Evolutionary conservation across 64 coral and sea anemone genomes (phyloP).

Genomic region (Porites australiensis): DNA sequence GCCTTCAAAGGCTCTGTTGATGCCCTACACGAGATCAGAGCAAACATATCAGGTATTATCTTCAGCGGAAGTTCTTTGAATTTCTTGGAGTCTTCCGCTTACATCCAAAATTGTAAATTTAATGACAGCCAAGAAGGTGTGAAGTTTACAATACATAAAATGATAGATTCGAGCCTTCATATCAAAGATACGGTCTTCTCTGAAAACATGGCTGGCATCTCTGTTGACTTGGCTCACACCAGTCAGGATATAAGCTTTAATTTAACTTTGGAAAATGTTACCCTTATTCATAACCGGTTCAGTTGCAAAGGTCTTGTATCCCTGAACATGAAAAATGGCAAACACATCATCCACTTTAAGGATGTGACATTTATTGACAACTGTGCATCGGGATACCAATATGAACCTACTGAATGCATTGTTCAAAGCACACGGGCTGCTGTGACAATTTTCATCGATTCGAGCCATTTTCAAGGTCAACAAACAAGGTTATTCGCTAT

Average conservation of each 20-base stretch:
- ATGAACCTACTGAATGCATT: neutral
- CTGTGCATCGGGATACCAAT: neutral
- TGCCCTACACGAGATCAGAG: neutral
- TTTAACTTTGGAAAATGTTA: conserved; percentile 41
- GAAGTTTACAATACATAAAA: neutral
- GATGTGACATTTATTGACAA: conserved; percentile 32
- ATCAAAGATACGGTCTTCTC: conserved; percentile 33
- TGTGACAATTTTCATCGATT: neutral
- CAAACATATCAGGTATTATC: neutral
- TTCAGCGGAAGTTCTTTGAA: conserved; percentile 1
- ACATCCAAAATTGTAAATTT: conserved; percentile 32
- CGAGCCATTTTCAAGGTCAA: conserved; percentile 2
- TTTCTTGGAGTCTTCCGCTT: conserved; percentile 2
- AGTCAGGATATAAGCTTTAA: neutral
- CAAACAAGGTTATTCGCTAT: conserved; percentile 15
- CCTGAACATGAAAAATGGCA: neutral
- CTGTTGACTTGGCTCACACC: neutral
- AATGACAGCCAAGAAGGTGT: neutral
- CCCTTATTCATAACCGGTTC: conserved; percentile 10
- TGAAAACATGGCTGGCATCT: conserved; percentile 31
- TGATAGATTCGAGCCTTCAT: neutral
- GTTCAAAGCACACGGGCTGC: neutral
- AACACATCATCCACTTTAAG: neutral
- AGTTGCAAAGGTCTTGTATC: conserved; percentile 18
- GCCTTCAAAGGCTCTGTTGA: conserved; percentile 28